Evolutionary conservation across 2,888 invertebrate species (phyloP).

Genomic region (Eilema depressum): DNA sequence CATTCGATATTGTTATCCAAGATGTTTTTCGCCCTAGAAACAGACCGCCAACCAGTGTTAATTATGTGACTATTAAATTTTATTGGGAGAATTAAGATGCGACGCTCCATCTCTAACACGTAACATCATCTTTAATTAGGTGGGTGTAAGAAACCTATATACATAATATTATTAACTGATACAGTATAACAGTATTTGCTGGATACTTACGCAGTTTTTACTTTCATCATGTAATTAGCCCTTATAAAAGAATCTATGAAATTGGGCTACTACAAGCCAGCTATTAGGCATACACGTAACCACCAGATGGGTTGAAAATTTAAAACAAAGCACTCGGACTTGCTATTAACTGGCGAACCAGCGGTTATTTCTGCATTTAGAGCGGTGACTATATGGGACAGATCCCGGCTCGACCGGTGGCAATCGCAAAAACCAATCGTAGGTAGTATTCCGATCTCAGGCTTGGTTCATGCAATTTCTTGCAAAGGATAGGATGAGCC

Average conservation of each 20-base stretch:
- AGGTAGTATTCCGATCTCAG: neutral
- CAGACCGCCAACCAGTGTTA: constrained; percentile 64
- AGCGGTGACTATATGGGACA: neutral
- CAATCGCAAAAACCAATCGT: neutral
- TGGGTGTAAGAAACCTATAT: neutral
- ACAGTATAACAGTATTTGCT: neutral
- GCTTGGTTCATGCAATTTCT: neutral
- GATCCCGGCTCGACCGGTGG: neutral
- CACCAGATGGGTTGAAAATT: no score
- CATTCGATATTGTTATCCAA: constrained; percentile 9
- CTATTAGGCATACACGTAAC: no score
- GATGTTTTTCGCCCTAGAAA: constrained; percentile 52
- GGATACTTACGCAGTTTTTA: neutral
- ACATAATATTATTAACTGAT: neutral
- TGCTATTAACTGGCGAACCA: no score
- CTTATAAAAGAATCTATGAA: no score
- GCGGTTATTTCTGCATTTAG: neutral
- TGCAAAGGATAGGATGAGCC: no score
- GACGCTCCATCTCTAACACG: constrained; percentile 68
- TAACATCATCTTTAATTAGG: constrained; percentile 35
- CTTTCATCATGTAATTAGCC: neutral
- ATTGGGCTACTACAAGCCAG: no score
- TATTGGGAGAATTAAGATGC: constrained; percentile 82
- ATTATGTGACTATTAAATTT: constrained; percentile 77
- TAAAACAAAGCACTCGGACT: no score